Conservation (phyloP, 2,797 vertebrate species). For the Gymnodraco acuticeps region DNA sequence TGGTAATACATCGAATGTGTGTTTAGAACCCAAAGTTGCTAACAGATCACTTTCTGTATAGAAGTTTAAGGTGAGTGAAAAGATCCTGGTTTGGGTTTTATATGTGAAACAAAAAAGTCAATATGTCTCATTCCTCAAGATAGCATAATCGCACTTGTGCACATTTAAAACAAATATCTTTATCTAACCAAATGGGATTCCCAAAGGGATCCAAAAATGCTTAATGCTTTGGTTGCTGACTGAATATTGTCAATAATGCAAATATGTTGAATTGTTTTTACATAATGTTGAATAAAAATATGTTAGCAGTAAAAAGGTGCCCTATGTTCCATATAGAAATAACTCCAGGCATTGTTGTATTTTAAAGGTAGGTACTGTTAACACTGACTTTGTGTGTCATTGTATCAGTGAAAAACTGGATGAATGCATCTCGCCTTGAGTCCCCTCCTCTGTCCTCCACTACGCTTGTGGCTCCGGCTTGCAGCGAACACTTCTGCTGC, state of each 20-base stretch:
- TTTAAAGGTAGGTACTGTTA: not conserved
- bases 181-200: not conserved
- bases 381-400: not conserved
- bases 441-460: not conserved
- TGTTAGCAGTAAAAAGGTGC: not conserved
- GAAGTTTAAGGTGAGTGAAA: not conserved
- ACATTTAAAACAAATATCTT: not conserved
- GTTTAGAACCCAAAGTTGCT: not conserved
- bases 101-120: not conserved
- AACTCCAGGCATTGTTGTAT: not conserved
- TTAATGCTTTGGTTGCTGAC: not conserved
- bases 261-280: not conserved
- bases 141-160: too few species aligned
- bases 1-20: too few species aligned
- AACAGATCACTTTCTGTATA: not conserved
- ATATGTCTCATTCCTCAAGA: too few species aligned
- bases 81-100: not conserved
- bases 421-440: not conserved
- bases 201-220: not conserved
- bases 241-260: not conserved
- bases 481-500: slow-evolving; percentile 42
- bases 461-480: slow-evolving; percentile 21
- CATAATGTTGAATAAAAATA: not conserved
- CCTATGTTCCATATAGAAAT: not conserved
- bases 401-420: not conserved